These are phyloP conservation scores for Aradophagus sp. DNA, from an alignment of 1,140 invertebrate species.

Conservation along the genomic window DNA sequence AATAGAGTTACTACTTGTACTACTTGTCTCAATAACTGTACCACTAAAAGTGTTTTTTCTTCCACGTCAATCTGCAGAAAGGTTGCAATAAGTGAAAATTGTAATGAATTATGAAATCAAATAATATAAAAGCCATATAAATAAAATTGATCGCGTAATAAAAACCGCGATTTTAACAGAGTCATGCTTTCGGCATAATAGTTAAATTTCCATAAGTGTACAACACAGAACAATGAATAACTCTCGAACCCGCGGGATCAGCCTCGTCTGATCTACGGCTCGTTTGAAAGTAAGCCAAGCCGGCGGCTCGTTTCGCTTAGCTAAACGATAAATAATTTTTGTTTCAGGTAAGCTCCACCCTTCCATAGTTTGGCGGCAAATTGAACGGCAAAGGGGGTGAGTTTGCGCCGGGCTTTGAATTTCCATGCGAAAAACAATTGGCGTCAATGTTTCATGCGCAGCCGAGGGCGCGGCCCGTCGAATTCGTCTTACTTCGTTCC, in stretches of 20 bases:
- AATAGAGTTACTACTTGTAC: too few relatives aligned
- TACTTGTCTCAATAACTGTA: too few relatives aligned
- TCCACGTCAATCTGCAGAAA: too few relatives aligned
- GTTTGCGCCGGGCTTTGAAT: slow-evolving; percentile 28
- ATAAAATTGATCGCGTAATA: background rate
- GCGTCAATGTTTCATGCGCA: slow-evolving; percentile 45
- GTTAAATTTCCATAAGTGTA: too few relatives aligned
- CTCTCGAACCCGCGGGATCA: too few relatives aligned
- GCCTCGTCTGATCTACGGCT: too few relatives aligned
- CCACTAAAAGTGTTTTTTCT: too few relatives aligned
- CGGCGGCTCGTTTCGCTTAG: slow-evolving; percentile 1
- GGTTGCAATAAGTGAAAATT: too few relatives aligned
- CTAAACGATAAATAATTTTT: slow-evolving; percentile 48
- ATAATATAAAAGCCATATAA: background rate
- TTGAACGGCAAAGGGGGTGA: slow-evolving; percentile 30
- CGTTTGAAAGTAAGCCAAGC: slow-evolving; percentile 9
- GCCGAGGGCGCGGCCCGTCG: slow-evolving; percentile 4
- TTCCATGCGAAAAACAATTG: slow-evolving; percentile 51
- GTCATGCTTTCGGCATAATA: too few relatives aligned
- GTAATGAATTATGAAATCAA: too few relatives aligned
- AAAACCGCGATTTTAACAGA: background rate
- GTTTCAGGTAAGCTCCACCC: slow-evolving; percentile 47
- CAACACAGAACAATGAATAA: too few relatives aligned
- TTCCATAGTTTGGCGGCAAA: slow-evolving; percentile 25
- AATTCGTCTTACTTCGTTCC: slow-evolving; percentile 40